A percentile compares a stretch with the other conserved stretches of the same genome.
Conservation (phyloP, 2,797 vertebrate genomes). For the Hippocampus kuda region DNA sequence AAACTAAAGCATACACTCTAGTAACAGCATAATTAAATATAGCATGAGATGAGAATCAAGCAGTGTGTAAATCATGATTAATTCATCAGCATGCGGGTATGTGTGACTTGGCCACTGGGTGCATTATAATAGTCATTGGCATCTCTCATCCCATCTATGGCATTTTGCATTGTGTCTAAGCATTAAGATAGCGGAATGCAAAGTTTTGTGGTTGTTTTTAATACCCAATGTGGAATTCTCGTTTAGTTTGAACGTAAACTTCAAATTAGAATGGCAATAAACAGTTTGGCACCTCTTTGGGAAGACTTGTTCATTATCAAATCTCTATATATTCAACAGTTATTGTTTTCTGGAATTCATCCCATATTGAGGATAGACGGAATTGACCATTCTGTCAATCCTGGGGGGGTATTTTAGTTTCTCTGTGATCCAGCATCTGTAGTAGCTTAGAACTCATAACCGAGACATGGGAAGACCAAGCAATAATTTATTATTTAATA, state of each 20-base stretch:
- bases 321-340: background rate
- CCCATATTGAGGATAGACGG: background rate
- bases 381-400: background rate
- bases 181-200: background rate
- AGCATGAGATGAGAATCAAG: too few relatives aligned
- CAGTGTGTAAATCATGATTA: too few relatives aligned
- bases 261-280: background rate
- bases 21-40: too few relatives aligned
- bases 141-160: background rate
- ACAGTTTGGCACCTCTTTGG: background rate
- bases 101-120: too few relatives aligned
- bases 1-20: too few relatives aligned
- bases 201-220: background rate
- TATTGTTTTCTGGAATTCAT: background rate
- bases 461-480: background rate
- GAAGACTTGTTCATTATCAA: too few relatives aligned
- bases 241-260: background rate
- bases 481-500: background rate
- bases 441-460: background rate
- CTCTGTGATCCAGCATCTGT: background rate
- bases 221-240: background rate
- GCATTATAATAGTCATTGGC: too few relatives aligned
- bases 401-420: background rate
- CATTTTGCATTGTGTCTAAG: background rate
- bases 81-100: too few relatives aligned